Base-by-base conservation (phyloP, 2,888 invertebrate genomes). In the Blastobasis lacticolella region DNA sequence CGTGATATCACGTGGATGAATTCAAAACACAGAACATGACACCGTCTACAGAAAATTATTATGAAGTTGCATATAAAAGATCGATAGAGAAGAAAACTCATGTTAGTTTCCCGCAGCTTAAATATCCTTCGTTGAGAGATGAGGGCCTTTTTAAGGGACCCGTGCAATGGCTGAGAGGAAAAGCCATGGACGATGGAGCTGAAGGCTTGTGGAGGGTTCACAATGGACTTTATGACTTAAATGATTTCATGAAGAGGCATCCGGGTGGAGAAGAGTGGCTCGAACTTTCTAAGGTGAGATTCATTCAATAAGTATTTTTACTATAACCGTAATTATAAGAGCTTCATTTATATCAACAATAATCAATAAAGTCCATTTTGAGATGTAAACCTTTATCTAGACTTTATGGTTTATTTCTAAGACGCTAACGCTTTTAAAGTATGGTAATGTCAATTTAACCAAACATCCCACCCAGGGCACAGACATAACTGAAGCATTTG, bases 221-320 rank as follows among this genome's bases (percentile, higher is more conserved):
- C 55, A 90, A 95, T 72, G 87, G 88, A 43, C 81, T 98, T 6
- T 98, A 98, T 74, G 96, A 98, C 79, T 89, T 98, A 36, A 92
- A 92, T 0, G 89, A 90, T 23, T 98, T 97, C 71, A 86, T 95
- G 6, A 81, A 91, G 3, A 88, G 85, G 45, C 98, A 98, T 89
- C 98, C 98, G 0, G 97, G 97, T 10, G 96, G 97, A 0, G 68
- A 86, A 4, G 92, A 93, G 71, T 95, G 95, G 95, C 69, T 95
- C 48, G 80, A 81, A 49, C 79, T 92, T 48, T 91, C 93, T 0
- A 90, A 92, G 86, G 95, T 91, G 69, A 61, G 54, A 45, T 46
- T 23, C 23, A 23, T 23, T 23, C 23, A 23, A 23, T 2, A 23
- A 1, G 23, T 23, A 23, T 23, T 23, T 23, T 23, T 3, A 23